Conservation (phyloP, 2,888 invertebrate species). For the Dendrolimus houi region DNA sequence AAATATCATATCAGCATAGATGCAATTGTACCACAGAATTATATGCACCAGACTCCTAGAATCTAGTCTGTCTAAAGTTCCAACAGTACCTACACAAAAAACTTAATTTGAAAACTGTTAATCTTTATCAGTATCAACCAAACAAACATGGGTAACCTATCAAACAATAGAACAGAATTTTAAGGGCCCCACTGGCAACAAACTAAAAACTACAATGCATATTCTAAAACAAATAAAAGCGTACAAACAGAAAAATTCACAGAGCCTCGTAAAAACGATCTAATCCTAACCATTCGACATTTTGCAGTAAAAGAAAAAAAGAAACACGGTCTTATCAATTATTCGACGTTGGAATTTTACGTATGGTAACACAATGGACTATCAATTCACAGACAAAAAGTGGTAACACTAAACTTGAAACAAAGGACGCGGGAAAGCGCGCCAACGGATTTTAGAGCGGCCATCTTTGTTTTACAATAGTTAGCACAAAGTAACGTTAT, state of each 20-base stretch:
- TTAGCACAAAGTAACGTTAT: too few relatives aligned
- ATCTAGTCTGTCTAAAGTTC: too few relatives aligned
- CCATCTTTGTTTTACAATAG: too few relatives aligned
- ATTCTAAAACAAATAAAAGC: constrained; percentile 4
- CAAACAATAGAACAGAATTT: not conserved
- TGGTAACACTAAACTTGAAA: constrained; percentile 49
- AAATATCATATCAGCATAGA: too few relatives aligned
- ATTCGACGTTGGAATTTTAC: constrained; percentile 55
- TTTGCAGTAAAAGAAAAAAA: constrained; percentile 32
- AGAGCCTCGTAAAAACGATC: constrained; percentile 27
- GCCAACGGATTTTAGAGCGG: too few relatives aligned
- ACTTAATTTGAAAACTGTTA: too few relatives aligned
- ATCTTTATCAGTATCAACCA: too few relatives aligned
- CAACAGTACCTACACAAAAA: too few relatives aligned
- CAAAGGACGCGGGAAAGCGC: constrained; percentile 30
- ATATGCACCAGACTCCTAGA: too few relatives aligned
- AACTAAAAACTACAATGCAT: not conserved
- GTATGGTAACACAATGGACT: constrained; percentile 63
- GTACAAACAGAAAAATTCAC: constrained; percentile 20
- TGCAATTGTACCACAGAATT: too few relatives aligned
- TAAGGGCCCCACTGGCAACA: not conserved
- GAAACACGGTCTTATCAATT: constrained; percentile 50
- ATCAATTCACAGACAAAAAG: constrained; percentile 58
- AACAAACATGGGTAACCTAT: not conserved
- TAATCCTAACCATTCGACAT: constrained; percentile 51